A percentile compares a stretch with the other conserved stretches of the same genome.
These are phyloP conservation scores for Apteryx owenii DNA, from an alignment of 2,113 vertebrate genomes.

Conservation along the genomic window DNA sequence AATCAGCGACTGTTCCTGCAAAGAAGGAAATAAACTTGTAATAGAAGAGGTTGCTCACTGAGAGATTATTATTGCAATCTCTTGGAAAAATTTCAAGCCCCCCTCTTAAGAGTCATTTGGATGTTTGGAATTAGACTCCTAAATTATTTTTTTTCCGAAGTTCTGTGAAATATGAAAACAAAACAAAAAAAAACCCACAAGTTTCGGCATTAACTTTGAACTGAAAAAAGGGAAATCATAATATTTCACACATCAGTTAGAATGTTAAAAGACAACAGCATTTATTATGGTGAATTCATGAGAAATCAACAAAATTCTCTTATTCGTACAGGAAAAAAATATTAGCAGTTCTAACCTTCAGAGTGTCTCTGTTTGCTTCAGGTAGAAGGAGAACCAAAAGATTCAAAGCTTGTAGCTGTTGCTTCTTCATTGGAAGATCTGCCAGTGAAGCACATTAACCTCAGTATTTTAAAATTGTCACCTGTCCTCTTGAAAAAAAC, in stretches of 20 bases:
- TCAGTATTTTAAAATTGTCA: not conserved
- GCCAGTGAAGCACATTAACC: constrained; percentile 62
- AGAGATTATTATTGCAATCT: not conserved
- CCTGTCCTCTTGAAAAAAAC: not conserved
- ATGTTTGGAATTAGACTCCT: not conserved
- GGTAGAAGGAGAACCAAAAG: constrained; percentile 94
- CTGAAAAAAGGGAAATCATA: not conserved
- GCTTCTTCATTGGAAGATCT: constrained; percentile 91
- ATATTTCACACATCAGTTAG: not conserved
- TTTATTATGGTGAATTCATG: not conserved
- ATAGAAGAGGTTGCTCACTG: not conserved
- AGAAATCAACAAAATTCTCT: not conserved
- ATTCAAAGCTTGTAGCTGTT: constrained; percentile 94
- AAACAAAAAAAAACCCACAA: not conserved
- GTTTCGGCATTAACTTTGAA: not conserved
- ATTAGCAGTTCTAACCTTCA: constrained; percentile 85
- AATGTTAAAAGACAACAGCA: not conserved
- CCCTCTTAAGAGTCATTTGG: constrained; percentile 17
- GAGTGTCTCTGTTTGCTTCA: constrained; percentile 87
- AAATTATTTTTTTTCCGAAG: not conserved
- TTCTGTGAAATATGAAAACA: not conserved
- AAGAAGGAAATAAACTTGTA: not conserved
- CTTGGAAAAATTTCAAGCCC: constrained; percentile 9
- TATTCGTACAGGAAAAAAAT: not conserved
- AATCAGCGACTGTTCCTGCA: not conserved